Evolutionary conservation across 2,797 vertebrate genomes (phyloP), one percentile per base, ranked within the genome.

Genomic region (Phoxinus dragarum): DNA sequence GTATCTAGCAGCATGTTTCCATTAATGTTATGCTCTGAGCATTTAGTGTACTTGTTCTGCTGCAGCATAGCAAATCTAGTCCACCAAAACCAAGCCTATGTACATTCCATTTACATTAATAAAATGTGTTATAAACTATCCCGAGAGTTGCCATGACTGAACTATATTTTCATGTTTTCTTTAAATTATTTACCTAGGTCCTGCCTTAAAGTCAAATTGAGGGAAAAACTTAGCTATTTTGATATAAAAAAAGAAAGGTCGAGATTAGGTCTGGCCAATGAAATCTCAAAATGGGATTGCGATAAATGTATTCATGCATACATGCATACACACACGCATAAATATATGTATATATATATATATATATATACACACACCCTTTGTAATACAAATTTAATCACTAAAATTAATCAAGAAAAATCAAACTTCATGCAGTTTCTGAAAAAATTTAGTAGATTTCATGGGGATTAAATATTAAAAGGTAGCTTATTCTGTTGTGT

Each of bases 221-320:
- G n/a, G 59, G 11, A 2, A 61, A 49, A 61, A 10, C 3, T 1
- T 10, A 59, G 5, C n/a, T 12, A 12, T 61, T 61, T 61, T 27
- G 11, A 61, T n/a, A 34, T 67, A 97, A 88, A 94, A 96, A 89
- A 92, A 93, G 31, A 96, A 92, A 79, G 94, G 95, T 27, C 94
- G 90, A 78, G 96, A 96, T 86, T 88, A 96, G 79, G 91, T 3
- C 11, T 61, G n/a, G 10, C 3, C n/a, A 27, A 64, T n/a, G 27
- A n/a, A 56, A 56, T 56, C 54, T 14, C n/a, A n/a, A 11, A 61
- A 61, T 61, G n/a, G n/a, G n/a, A 59, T 59, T n/a, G 56, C n/a
- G 2, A 64, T 14, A n/a, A 0, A 21, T 19, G 8, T 54, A 1
- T 38, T 38, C 0, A 38, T 38, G 6, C 36, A 38, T 38, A 1